phyloP scores from a whole-genome alignment of 2,888 invertebrate species.

The Papilio protenor region DNA sequence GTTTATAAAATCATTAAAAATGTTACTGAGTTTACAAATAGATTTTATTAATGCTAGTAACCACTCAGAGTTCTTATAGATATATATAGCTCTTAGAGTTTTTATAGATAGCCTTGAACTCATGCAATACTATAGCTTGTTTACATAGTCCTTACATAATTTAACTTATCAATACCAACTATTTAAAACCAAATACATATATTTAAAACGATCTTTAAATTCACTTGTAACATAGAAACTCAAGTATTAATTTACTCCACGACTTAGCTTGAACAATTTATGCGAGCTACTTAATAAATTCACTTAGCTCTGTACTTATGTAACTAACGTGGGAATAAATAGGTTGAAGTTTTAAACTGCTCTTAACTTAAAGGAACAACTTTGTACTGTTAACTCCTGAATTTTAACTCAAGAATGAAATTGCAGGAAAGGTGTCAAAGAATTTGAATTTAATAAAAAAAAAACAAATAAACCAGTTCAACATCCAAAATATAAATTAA shows the following conservation, averaged over 20 bases:
- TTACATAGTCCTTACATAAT: no score
- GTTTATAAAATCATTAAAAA: neutral
- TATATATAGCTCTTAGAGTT: no score
- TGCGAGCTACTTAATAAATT: slow-evolving; percentile 13
- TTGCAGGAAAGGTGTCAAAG: neutral
- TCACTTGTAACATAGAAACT: neutral
- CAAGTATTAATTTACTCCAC: slow-evolving; percentile 13
- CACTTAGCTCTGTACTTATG: slow-evolving; percentile 4
- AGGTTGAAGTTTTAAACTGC: neutral
- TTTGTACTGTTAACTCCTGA: no score
- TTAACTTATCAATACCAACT: no score
- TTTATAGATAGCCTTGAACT: no score
- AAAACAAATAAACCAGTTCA: no score
- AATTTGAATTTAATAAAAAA: no score
- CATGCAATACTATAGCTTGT: no score
- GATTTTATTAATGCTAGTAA: no score
- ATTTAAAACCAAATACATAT: neutral
- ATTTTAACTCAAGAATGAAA: neutral
- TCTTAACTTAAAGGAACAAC: neutral
- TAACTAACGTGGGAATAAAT: neutral
- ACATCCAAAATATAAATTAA: no score
- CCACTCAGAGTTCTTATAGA: no score
- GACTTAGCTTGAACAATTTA: slow-evolving; percentile 13
- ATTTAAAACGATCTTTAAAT: neutral
- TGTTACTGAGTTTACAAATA: neutral